Conservation (phyloP, 1,140 invertebrate species). For the Pachypsylla venusta region DNA sequence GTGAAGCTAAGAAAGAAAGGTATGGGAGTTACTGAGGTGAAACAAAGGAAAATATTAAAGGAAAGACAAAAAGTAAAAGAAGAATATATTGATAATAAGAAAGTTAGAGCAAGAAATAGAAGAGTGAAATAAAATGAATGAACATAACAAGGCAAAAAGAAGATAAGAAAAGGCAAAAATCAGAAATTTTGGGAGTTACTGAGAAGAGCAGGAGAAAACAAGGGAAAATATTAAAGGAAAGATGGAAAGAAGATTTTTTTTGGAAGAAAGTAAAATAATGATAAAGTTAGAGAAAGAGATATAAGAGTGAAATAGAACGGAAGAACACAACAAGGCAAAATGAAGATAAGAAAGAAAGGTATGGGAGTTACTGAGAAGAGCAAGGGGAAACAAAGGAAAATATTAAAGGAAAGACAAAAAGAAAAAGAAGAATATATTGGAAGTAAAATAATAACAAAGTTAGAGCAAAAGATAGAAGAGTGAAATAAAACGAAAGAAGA, state of each 20-base stretch:
- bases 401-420: background rate
- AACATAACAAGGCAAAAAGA: background rate
- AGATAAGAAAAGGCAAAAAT: constrained; percentile 1
- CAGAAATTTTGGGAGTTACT: background rate
- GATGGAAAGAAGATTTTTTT: background rate
- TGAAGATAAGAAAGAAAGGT: constrained; percentile 1
- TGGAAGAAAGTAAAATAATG: constrained; percentile 7
- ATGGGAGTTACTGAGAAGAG: no score
- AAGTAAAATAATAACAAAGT: background rate
- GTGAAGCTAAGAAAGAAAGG: no score
- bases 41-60: background rate
- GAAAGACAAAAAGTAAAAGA: background rate
- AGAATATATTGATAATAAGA: background rate
- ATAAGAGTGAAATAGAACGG: background rate
- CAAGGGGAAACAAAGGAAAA: no score
- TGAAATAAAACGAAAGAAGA: no score
- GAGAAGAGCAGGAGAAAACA: background rate
- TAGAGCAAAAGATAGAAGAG: background rate
- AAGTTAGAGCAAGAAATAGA: background rate
- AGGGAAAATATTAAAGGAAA: background rate
- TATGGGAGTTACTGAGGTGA: no score
- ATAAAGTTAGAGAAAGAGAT: background rate
- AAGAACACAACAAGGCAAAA: background rate
- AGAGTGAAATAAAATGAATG: background rate
- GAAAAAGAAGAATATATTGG: background rate